Evolutionary conservation across 2,113 vertebrate species (phyloP), one percentile per base, ranked within the genome.

Genomic region (Agelaius phoeniceus): DNA sequence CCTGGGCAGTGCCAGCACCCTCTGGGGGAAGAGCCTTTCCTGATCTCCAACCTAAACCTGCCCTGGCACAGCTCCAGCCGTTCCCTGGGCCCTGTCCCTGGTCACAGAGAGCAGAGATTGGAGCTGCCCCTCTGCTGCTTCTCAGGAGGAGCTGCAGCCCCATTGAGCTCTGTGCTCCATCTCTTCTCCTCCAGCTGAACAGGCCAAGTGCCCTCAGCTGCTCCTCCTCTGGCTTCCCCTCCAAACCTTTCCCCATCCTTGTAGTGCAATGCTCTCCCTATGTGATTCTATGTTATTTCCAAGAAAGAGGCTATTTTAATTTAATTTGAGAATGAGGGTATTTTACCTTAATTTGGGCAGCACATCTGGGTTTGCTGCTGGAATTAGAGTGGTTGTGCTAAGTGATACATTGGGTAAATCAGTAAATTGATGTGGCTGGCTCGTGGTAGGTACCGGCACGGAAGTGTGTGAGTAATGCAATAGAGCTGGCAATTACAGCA

Each of bases 11-110:
- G 78, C 63, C 48, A 76, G 16, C 31, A 55, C 26, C 54, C 62
- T 55, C 48, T 49, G 48, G 21, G n/a, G 13, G 41, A 62, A 15
- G 48, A 33, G 23, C 7, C 15, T 76, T 74, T 43, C 28, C 30
- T 49, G 1, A 48, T 1, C 0, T 15, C 31, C 63, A 27, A 0
- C 8, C 35, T 49, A 0, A 41, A 0, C 15, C 35, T 48, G 0
- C n/a, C 24, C 30, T 55, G 55, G 0, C 62, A 15, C 63, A 69
- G 17, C 87, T 83, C 30, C 63, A 48, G 54, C 55, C 0, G 0
- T 21, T 48, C 1, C 51, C 51, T 51, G 23, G 9, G 15, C 3
- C 26, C 69, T 75, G 46, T 46, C 39, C 7, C 37, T 82, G 55
- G 46, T 52, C 39, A 21, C 39, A 55, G 6, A 54, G 5, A 52